Evolutionary conservation across 2,888 invertebrate genomes (phyloP), one percentile per base, ranked within the genome.

Genomic region (Chromoteleia sp.): DNA sequence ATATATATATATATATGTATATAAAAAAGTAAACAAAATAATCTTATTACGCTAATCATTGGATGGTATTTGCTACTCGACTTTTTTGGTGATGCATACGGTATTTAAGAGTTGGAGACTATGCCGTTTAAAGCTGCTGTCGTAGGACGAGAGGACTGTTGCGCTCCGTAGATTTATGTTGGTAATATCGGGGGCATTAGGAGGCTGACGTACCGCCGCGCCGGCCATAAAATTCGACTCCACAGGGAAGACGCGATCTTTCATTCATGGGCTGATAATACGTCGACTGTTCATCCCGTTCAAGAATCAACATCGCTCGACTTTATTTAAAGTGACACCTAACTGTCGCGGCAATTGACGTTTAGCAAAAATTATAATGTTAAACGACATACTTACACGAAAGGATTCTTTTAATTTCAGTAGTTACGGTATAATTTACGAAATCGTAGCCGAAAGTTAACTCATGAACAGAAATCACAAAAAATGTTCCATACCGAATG

Each of bases 101-200:
- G 15, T 67, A 75, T 67, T 75, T 75, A 75, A 67, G 48, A 63
- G 54, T 54, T 14, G 15, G 8, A 19, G 48, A 75, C 65, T 39
- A 39, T 54, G 41, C 19, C 58, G 56, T 17, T 63, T 56, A 39
- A 78, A 71, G 45, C 58, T 54, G 41, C 68, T 56, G 52, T 61
- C 29, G 43, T 12, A n/a, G 61, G 14, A 50, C 50, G 48, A 68
- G 54, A 45, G 36, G 71, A 78, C 70, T 77, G 70, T 81, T 76
- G 76, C 67, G 75, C 33, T 17, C 81, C 85, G 65, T 83, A 86
- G 87, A 87, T 88, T 88, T 88, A 88, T 88, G 84, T 73, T 59
- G 77, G 86, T 83, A 87, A 87, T 88, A 87, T 87, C 85, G 81
- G 79, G 80, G 80, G 85, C 86, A 86, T 88, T 87, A 87, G 84